A percentile compares a stretch with the other conserved stretches of the same genome.
Conservation (phyloP, 2,113 vertebrate genomes). For the Salvelinus alpinus region DNA sequence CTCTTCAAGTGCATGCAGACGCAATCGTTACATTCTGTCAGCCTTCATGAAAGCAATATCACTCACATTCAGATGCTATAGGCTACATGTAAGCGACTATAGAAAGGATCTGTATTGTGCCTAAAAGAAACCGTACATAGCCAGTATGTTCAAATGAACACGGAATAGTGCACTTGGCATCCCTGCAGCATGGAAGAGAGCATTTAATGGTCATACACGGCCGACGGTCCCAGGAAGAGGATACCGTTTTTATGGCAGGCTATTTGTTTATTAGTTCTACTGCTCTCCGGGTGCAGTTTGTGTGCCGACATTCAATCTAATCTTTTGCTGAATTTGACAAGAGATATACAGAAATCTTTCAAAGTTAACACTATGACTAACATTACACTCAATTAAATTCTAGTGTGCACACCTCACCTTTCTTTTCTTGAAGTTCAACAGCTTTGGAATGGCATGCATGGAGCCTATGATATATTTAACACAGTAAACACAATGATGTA, state of each 20-base stretch:
- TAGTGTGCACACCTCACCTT: background rate
- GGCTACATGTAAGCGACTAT: background rate
- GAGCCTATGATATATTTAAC: background rate
- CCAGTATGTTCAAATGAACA: background rate
- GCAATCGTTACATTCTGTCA: no score
- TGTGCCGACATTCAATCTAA: constrained; percentile 20
- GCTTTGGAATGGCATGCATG: background rate
- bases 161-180: background rate
- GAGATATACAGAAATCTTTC: constrained; percentile 12
- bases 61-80: background rate
- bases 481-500: constrained; percentile 17
- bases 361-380: constrained; percentile 10
- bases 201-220: constrained; percentile 24
- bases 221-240: constrained; percentile 9
- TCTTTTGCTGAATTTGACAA: constrained; percentile 14
- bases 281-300: constrained; percentile 22
- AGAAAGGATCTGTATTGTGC: background rate
- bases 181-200: background rate
- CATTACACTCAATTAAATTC: constrained; percentile 11
- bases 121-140: background rate
- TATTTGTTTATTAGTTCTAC: constrained; percentile 33
- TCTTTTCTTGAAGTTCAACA: background rate
- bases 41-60: no score
- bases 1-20: no score
- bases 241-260: constrained; percentile 15